A percentile compares a stretch with the other conserved stretches of the same genome.
phyloP scores from a whole-genome alignment of 2,888 invertebrate genomes.

The Heliconius hortense region DNA sequence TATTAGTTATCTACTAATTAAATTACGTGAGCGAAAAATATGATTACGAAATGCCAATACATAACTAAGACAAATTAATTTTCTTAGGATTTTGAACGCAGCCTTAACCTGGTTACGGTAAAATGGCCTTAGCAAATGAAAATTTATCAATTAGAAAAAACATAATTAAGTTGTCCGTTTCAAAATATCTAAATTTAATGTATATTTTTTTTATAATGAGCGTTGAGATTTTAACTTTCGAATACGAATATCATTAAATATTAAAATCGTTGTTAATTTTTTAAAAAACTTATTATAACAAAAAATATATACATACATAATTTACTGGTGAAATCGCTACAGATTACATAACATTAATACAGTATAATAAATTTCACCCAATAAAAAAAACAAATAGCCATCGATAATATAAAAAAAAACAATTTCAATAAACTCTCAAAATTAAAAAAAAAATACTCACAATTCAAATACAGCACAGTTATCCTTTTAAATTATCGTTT shows the following conservation, averaged over 20 bases:
- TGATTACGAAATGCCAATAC: constrained; percentile 12
- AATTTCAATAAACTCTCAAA: not conserved
- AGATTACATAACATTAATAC: not conserved
- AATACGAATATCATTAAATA: not conserved
- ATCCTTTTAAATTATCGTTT: constrained; percentile 29
- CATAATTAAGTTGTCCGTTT: not conserved
- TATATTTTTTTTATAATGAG: not conserved
- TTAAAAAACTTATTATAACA: not conserved
- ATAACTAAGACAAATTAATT: constrained; percentile 9
- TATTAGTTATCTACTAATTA: constrained; percentile 17
- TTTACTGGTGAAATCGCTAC: not conserved
- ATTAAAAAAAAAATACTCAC: constrained; percentile 26
- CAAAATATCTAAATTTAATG: not conserved
- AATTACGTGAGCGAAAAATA: constrained; percentile 20
- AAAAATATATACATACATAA: not conserved
- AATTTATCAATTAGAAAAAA: not conserved
- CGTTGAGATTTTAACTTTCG: not conserved
- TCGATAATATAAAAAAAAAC: not conserved
- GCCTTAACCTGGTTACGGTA: constrained; percentile 17
- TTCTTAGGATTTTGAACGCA: not conserved
- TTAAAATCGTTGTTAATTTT: too few relatives aligned
- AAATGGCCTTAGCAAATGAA: constrained; percentile 1
- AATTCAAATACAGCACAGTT: constrained; percentile 21
- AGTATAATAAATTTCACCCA: not conserved
- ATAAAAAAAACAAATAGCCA: not conserved